phyloP scores from a whole-genome alignment of 2,113 vertebrate species.

The Rhea pennata region DNA sequence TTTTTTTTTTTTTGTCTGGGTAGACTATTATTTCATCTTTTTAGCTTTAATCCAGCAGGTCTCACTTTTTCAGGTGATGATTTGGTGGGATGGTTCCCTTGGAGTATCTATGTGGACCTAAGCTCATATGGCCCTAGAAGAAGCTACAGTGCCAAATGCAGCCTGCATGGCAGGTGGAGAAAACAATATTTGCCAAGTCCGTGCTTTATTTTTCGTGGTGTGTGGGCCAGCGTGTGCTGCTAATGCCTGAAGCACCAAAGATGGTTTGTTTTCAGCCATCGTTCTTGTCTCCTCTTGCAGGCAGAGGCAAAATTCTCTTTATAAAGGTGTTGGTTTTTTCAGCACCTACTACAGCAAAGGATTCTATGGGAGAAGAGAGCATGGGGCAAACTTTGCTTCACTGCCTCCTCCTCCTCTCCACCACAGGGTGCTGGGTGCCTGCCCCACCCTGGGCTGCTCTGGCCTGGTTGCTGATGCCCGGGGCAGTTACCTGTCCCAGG shows the following conservation, averaged over 20 bases:
- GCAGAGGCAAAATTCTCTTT: neutral
- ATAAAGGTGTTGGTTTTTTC: neutral
- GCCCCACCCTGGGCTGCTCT: neutral
- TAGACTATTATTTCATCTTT: neutral
- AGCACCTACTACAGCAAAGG: neutral
- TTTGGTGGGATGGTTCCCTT: neutral
- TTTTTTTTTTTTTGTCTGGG: neutral
- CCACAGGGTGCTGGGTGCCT: neutral
- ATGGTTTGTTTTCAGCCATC: accelerated
- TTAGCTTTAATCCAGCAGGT: neutral
- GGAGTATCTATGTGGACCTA: accelerated
- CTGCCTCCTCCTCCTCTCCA: neutral
- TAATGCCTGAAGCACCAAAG: neutral
- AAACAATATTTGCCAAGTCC: neutral
- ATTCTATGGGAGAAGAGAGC: neutral
- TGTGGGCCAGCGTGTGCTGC: neutral
- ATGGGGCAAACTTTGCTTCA: neutral
- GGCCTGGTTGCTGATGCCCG: accelerated
- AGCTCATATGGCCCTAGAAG: neutral
- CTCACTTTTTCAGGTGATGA: neutral
- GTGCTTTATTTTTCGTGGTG: accelerated
- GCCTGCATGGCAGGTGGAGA: accelerated
- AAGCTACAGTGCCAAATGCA: neutral
- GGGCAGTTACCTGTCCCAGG: accelerated
- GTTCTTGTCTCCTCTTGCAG: neutral